Percentiles rank a stretch among this genome's conserved stretches.
Evolutionary conservation across 2,113 vertebrate genomes (phyloP).

Genomic region (Sardina pilchardus): DNA sequence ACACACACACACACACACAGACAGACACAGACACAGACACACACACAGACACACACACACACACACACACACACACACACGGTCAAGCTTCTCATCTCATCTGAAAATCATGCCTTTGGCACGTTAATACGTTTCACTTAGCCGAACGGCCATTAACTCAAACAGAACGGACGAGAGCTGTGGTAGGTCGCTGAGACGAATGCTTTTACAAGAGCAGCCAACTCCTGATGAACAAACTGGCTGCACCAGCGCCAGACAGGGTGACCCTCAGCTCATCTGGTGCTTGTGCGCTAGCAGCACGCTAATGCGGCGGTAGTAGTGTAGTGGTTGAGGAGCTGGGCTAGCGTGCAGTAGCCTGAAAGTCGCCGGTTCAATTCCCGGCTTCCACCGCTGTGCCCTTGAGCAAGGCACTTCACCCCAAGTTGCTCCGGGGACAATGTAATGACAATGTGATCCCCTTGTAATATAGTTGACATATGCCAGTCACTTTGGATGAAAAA

Average conservation of each 20-base stretch:
- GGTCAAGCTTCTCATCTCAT: neutral
- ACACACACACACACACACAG: conserved; percentile 1
- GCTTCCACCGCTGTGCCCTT: too few relatives aligned
- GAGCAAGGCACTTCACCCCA: too few relatives aligned
- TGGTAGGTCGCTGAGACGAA: neutral
- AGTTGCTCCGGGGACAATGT: too few relatives aligned
- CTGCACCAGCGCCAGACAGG: neutral
- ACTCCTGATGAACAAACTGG: neutral
- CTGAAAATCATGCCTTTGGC: neutral
- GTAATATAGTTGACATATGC: too few relatives aligned
- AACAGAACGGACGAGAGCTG: neutral
- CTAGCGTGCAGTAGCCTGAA: too few relatives aligned
- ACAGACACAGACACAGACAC: neutral
- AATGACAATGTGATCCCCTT: too few relatives aligned
- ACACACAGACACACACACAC: neutral
- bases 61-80: conserved; percentile 6
- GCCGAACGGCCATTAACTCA: neutral
- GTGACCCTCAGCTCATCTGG: too few relatives aligned
- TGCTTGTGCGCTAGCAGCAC: too few relatives aligned
- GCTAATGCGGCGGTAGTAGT: too few relatives aligned
- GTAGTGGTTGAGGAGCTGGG: too few relatives aligned
- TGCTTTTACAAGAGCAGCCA: neutral
- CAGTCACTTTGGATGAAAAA: too few relatives aligned
- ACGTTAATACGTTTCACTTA: neutral
- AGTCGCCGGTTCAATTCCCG: too few relatives aligned